Base-by-base conservation (phyloP, 2,888 invertebrate genomes). In the Actias luna region DNA sequence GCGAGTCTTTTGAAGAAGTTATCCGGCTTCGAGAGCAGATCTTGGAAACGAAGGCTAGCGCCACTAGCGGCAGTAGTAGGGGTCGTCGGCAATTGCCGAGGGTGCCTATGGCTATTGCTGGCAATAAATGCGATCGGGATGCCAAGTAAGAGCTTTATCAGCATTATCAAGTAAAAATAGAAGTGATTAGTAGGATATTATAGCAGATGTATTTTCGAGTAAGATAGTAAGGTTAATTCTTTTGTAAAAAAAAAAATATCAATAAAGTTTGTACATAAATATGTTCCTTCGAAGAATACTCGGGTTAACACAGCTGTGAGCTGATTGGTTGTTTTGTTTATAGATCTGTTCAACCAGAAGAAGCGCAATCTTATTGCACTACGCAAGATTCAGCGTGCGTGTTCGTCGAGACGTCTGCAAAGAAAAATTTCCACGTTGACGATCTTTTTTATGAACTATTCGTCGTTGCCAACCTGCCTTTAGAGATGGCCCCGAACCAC, bases 401-500 rank as follows among this genome's bases (percentile, higher is more conserved):
- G 42, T 97, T 96, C 85, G 94, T 97, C 25, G 97, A 97, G 81
- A 96, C 96, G 29, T 97, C 97, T 42, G 97, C 97, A 5, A 97
- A 97, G 83, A 95, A 95, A 78, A 96, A 97, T 85, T 93, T 93
- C 69, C 95, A 95, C 77, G 96, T 98, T 60, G 97, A 97, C 77
- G 97, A 97, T 77, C 94, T 97, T 18, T 98, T 97, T 87, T 95
- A 96, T 83, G 96, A 96, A 73, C 93, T 98, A 14, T 98, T 98
- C 84, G 94, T 96, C 63, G 95, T 96, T 59, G 96, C 97, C 33
- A 96, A 96, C 81, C 87, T 98, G 64, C 97, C 97, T 0, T 87
- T 96, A 74, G 97, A 98, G 91, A 98, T 98, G 97, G 97, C 97
- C 25, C 97, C 97, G 0, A 97, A 97, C 77, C 96, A 97, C 80